A percentile compares a stretch with the other conserved stretches of the same genome.
These are phyloP conservation scores for Theonella swinhoei DNA, from an alignment of 37 sponge, comb jelly and placozoan species.

Conservation along the genomic window DNA sequence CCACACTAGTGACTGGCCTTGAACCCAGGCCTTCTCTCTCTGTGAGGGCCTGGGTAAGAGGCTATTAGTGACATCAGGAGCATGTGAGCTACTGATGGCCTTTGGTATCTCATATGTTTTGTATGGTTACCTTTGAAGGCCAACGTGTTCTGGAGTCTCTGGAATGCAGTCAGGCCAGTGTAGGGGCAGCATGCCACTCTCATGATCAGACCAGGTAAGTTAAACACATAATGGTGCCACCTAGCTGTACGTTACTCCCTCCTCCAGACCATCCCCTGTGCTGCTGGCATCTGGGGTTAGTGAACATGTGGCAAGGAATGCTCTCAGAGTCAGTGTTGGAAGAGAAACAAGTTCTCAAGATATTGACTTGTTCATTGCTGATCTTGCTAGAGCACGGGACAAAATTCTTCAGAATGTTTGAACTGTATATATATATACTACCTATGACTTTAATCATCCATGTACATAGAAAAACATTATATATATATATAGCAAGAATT, in stretches of 20 bases:
- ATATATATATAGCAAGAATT: too few relatives aligned
- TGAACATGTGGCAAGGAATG: constrained; percentile 51
- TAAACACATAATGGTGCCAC: not conserved
- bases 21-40: not conserved
- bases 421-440: too few relatives aligned
- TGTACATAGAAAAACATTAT: too few relatives aligned
- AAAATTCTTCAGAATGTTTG: too few relatives aligned
- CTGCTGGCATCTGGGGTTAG: constrained; percentile 63
- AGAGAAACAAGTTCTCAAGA: constrained; percentile 62
- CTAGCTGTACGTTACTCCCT: not conserved
- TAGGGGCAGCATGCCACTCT: constrained; percentile 70
- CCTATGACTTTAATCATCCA: too few relatives aligned
- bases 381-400: constrained; percentile 28
- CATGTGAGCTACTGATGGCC: too few relatives aligned
- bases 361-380: constrained; percentile 58
- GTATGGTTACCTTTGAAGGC: too few relatives aligned
- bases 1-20: not conserved
- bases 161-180: constrained; percentile 36
- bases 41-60: too few relatives aligned
- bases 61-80: too few relatives aligned
- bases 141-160: constrained; percentile 7
- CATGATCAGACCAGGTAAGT: not conserved
- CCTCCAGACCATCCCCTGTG: constrained; percentile 37
- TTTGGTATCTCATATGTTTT: too few relatives aligned
- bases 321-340: constrained; percentile 69